These are phyloP conservation scores for Microctonus brassicae DNA, from an alignment of 2,888 invertebrate species.

Conservation along the genomic window DNA sequence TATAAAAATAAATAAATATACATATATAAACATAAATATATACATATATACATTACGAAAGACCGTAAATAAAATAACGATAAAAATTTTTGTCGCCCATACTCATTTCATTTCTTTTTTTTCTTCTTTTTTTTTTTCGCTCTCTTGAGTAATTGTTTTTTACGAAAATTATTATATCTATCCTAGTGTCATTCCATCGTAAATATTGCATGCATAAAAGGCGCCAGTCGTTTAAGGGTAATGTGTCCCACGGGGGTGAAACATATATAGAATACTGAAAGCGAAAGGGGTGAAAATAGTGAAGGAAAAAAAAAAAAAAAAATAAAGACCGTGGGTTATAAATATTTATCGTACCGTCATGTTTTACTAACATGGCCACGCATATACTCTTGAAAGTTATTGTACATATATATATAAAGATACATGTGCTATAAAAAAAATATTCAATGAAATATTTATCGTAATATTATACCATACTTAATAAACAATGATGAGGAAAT, in stretches of 20 bases:
- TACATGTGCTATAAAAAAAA: background rate
- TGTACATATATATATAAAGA: background rate
- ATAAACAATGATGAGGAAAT: background rate
- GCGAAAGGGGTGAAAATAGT: background rate
- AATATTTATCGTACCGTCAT: conserved; percentile 16
- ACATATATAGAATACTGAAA: conserved; percentile 49
- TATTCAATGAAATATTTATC: background rate
- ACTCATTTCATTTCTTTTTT: background rate
- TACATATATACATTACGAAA: no score
- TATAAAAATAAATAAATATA: background rate
- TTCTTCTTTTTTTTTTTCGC: background rate
- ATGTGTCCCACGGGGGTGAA: conserved; percentile 52
- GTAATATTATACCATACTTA: background rate
- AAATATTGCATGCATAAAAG: conserved; percentile 32
- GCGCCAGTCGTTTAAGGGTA: conserved; percentile 51
- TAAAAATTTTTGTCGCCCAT: conserved; percentile 6
- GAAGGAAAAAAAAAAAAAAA: background rate
- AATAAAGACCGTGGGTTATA: background rate
- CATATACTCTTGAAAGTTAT: background rate
- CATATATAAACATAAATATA: no score
- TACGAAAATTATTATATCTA: conserved; percentile 28
- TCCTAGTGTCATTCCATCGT: conserved; percentile 28
- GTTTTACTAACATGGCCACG: background rate
- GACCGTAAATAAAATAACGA: background rate
- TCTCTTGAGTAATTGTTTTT: conserved; percentile 34